Base-by-base conservation (phyloP, 1,140 invertebrate species). In the Neoseiulus cucumeris region DNA sequence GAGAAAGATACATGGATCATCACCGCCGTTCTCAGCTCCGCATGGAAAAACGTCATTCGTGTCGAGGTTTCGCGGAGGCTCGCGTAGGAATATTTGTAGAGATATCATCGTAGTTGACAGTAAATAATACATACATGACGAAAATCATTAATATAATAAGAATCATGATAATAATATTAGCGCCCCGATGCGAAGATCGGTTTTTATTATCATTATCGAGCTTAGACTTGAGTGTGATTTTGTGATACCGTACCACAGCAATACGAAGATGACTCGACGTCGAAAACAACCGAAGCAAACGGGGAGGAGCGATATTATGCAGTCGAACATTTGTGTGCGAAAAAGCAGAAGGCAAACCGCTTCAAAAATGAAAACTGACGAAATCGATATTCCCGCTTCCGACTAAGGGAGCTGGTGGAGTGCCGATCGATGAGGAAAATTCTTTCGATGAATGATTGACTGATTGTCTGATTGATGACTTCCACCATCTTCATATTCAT, bases 161-260 rank as follows among this genome's bases (percentile, higher is more conserved):
- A 59, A 17, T 29, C 14, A 20, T 25, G 33, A 25, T 20, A 25
- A 59, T 14, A 17, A 20, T 59, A n/a, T 59, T 25, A 59, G 45
- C 14, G 28, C 4, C 18, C 18, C 18, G 18, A 47, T 22, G 5
- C 14, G 51, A 20, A 59, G 14, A 59, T 17, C 14, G 25, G 33
- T 59, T 29, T 59, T 29, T 25, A 59, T 59, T 29, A 29, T 59
- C 25, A 25, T 25, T 25, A 59, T 17, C 51, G 51, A 59, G 51
- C 51, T 59, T 59, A 59, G 51, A 17, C 25, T 29, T 59, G 51
- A 59, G 33, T 59, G 51, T 59, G 51, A 59, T 59, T 59, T 59
- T 59, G 51, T 59, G 51, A 59, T 59, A 59, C 33, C 51, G 51
- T 59, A 59, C 33, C 25, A 14, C 25, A 59, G 51, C 51, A 59